A percentile compares a stretch with the other conserved stretches of the same genome.
These are phyloP conservation scores for Chaetodon trifascialis DNA, from an alignment of 2,113 vertebrate species.

Conservation along the genomic window DNA sequence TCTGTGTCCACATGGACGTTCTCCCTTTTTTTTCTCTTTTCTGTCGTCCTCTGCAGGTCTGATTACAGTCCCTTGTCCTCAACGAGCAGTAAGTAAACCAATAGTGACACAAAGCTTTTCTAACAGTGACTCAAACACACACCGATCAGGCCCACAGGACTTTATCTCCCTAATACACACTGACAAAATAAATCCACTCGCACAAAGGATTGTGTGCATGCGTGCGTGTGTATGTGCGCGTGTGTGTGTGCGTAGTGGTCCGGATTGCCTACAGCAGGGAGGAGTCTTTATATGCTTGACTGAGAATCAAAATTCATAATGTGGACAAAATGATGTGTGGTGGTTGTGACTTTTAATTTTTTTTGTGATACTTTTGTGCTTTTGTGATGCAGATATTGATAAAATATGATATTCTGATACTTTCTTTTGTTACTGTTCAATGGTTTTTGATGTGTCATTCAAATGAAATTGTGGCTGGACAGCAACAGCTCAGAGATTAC, in stretches of 20 bases:
- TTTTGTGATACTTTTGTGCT: too few relatives aligned
- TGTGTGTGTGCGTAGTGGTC: conserved; percentile 12
- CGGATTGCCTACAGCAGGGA: neutral
- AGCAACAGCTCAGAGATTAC: neutral
- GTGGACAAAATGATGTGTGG: neutral
- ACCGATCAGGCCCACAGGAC: conserved; percentile 12
- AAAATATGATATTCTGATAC: neutral
- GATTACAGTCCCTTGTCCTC: conserved; percentile 95
- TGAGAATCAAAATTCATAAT: neutral
- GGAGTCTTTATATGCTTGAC: neutral
- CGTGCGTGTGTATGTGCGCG: too few relatives aligned
- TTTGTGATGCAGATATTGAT: too few relatives aligned
- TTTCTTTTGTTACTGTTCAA: neutral
- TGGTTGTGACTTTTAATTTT: neutral
- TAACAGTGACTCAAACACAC: conserved; percentile 11
- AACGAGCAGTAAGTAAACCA: conserved; percentile 93
- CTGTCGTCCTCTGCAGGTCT: conserved; percentile 86
- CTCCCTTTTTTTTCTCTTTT: neutral
- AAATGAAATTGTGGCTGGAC: neutral
- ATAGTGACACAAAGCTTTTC: conserved; percentile 14
- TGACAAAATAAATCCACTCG: conserved; percentile 52
- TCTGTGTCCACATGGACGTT: neutral
- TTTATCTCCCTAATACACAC: conserved; percentile 46
- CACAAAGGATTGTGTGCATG: neutral
- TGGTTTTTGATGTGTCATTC: neutral